These are phyloP conservation scores for Rhinolophus ferrumequinum DNA, from an alignment of 2,113 vertebrate species.

Conservation along the genomic window DNA sequence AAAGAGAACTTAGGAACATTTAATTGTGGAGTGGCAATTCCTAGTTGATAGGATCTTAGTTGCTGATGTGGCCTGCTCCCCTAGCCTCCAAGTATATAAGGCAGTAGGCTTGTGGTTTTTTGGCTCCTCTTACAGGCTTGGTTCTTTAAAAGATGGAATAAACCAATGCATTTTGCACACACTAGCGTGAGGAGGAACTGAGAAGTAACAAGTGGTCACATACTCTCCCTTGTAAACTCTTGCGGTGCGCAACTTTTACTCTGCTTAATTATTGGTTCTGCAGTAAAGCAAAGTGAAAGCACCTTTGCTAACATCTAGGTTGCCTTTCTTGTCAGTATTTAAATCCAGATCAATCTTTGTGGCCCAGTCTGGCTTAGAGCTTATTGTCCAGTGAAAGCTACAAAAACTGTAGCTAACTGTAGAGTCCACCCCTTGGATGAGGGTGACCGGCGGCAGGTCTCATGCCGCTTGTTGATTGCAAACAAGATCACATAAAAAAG, in stretches of 20 bases:
- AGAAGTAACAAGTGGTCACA: neutral
- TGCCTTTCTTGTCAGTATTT: neutral
- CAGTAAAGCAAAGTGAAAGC: neutral
- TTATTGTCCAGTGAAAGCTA: neutral
- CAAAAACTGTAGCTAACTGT: neutral
- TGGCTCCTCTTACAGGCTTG: neutral
- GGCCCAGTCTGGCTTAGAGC: neutral
- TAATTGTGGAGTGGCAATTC: neutral
- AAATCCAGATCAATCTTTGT: neutral
- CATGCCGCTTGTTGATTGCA: neutral
- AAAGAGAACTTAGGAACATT: neutral
- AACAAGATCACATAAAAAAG: neutral
- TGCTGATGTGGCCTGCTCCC: neutral
- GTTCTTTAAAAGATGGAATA: neutral
- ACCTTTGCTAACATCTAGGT: neutral
- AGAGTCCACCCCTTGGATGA: neutral
- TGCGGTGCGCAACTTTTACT: rapidly evolving
- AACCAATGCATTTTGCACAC: neutral
- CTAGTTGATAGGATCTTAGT: neutral
- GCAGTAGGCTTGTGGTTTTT: neutral
- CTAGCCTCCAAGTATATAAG: neutral
- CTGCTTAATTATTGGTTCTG: neutral
- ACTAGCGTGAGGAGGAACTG: neutral
- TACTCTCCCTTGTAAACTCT: neutral
- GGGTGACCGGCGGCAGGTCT: neutral